Conservation (phyloP, 1,140 invertebrate species). For the Lordiphosa clarofinis region DNA sequence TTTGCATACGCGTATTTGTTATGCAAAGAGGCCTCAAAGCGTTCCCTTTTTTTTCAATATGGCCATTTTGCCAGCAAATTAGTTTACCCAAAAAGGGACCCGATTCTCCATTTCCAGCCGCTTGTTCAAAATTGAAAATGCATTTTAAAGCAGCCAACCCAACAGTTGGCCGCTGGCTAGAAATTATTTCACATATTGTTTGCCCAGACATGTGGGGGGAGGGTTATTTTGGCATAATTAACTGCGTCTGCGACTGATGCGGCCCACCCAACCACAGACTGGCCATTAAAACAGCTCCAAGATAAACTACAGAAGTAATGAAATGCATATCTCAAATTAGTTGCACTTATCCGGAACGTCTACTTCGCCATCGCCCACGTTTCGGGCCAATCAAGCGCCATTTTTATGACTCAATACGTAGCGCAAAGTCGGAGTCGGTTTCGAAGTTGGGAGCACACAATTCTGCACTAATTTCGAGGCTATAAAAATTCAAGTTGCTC, state of each 20-base stretch:
- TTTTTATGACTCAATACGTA: conserved; percentile 69
- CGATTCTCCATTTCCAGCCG: no score
- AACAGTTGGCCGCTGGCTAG: conserved; percentile 46
- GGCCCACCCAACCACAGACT: conserved; percentile 47
- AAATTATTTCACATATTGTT: conserved; percentile 69
- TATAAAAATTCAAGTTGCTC: conserved; percentile 69
- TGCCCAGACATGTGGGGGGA: conserved; percentile 49
- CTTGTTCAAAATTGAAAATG: conserved; percentile 78
- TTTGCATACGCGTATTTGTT: conserved; percentile 71
- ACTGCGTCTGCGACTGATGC: conserved; percentile 21
- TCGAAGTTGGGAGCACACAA: conserved; percentile 31
- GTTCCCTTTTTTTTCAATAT: conserved; percentile 21
- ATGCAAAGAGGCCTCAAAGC: conserved; percentile 75
- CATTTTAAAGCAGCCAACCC: conserved; percentile 69
- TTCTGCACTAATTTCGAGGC: conserved; percentile 66
- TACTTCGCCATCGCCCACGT: conserved; percentile 48
- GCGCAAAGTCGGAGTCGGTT: conserved; percentile 3
- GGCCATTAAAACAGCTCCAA: conserved; percentile 53
- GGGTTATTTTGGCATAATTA: conserved; percentile 59
- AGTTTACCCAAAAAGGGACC: conserved; percentile 64
- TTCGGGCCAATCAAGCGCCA: conserved; percentile 57
- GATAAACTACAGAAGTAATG: conserved; percentile 54
- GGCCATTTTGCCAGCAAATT: conserved; percentile 59
- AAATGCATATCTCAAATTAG: conserved; percentile 61
- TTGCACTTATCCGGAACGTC: conserved; percentile 43